Conservation (phyloP, 2,797 vertebrate species). For the Melanitta fusca region DNA sequence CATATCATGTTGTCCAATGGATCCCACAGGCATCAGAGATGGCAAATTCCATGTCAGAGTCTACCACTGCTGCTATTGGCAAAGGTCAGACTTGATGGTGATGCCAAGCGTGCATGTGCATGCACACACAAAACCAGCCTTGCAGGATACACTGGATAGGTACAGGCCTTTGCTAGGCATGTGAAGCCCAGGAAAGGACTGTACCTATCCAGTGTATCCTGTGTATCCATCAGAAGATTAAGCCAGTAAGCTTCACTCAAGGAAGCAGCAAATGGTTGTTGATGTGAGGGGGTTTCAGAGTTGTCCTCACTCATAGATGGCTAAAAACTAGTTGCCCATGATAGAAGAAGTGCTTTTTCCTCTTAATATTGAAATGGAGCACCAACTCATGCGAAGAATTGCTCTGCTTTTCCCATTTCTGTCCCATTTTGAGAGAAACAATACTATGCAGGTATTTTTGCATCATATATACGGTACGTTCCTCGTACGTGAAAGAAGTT, state of each 20-base stretch:
- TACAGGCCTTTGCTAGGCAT: neutral
- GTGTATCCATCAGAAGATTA: neutral
- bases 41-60: rapidly evolving
- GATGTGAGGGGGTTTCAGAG: neutral
- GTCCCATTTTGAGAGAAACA: neutral
- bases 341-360: neutral
- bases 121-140: neutral
- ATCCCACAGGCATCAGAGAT: neutral
- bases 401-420: neutral
- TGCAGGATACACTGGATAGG: rapidly evolving
- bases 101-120: rapidly evolving
- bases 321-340: neutral
- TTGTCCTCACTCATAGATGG: neutral
- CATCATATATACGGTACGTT: neutral
- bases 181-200: too few species aligned
- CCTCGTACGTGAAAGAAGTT: neutral
- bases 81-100: neutral
- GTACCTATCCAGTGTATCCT: too few species aligned
- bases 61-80: neutral
- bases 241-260: neutral
- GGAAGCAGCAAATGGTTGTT: too few species aligned
- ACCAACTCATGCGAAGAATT: neutral
- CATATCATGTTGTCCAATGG: rapidly evolving
- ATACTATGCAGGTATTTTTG: neutral
- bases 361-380: neutral